Conservation (phyloP, 2,888 invertebrate species). For the Anagyrus pseudococci region DNA sequence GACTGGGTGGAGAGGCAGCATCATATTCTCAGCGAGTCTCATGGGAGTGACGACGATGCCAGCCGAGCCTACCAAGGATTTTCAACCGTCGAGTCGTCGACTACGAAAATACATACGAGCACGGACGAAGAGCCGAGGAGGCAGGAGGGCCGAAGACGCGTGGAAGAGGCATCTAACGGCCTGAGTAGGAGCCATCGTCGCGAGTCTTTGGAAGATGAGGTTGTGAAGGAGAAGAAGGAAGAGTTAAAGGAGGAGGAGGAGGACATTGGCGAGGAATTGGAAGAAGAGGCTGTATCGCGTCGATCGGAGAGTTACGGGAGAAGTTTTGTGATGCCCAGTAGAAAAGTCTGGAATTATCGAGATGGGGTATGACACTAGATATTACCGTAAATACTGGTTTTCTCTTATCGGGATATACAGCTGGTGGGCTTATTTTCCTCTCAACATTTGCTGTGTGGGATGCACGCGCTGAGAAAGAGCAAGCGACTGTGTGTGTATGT, state of each 20-base stretch:
- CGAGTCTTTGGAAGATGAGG: conserved; percentile 42
- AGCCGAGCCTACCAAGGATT: conserved; percentile 23
- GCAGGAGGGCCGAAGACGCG: conserved; percentile 16
- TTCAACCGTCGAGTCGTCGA: conserved; percentile 17
- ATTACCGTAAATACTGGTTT: conserved; percentile 19
- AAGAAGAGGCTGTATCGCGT: conserved; percentile 30
- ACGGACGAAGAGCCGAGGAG: conserved; percentile 31
- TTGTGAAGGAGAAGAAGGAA: conserved; percentile 33
- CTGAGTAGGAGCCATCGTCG: conserved; percentile 31
- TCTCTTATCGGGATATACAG: background rate
- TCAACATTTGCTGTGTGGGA: background rate
- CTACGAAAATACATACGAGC: background rate
- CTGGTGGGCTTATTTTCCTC: too few relatives aligned
- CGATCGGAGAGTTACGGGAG: conserved; percentile 24
- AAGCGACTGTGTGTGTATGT: background rate
- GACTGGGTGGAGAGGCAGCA: background rate
- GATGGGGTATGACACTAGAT: conserved; percentile 51
- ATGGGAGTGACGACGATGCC: conserved; percentile 20
- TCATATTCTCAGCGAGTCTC: conserved; percentile 4
- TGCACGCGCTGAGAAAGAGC: background rate
- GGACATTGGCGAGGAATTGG: conserved; percentile 34
- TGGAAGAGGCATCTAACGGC: conserved; percentile 2
- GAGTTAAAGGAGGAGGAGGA: conserved; percentile 32
- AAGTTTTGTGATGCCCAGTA: conserved; percentile 47
- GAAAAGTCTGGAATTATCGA: conserved; percentile 54